These are phyloP conservation scores for Zaprionus africanus DNA, from an alignment of 1,140 invertebrate species.

Conservation along the genomic window DNA sequence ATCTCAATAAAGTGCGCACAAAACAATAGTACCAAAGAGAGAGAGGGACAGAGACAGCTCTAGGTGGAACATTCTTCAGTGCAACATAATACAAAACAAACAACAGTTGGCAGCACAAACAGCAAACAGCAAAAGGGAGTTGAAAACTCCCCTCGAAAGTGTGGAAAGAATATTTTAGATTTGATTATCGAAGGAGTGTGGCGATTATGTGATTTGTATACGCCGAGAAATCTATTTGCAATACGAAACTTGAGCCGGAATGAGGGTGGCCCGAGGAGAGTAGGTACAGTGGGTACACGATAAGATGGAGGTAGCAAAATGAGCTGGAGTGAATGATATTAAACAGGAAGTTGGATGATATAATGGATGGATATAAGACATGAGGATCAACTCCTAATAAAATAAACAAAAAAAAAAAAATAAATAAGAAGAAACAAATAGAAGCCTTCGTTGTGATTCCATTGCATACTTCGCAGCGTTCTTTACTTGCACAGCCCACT, in stretches of 20 bases:
- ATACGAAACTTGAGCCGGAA: slow-evolving; percentile 27
- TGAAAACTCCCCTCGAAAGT: slow-evolving; percentile 20
- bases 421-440: too few species aligned
- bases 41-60: too few species aligned
- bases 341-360: too few species aligned
- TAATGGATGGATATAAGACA: too few species aligned
- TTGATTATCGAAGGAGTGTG: slow-evolving; percentile 74
- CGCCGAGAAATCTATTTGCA: slow-evolving; percentile 66
- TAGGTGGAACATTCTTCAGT: slow-evolving; percentile 27
- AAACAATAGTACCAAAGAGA: slow-evolving; percentile 38
- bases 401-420: too few species aligned
- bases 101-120: slow-evolving; percentile 45
- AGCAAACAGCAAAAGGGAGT: neutral
- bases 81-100: slow-evolving; percentile 63
- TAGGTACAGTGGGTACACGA: neutral
- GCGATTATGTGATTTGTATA: slow-evolving; percentile 75
- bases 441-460: too few species aligned
- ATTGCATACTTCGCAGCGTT: neutral
- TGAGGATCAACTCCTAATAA: too few species aligned
- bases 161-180: slow-evolving; percentile 72
- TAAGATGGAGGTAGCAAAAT: neutral
- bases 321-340: neutral
- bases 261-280: slow-evolving; percentile 11
- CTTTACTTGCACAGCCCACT: neutral
- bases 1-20: slow-evolving; percentile 73